Base-by-base conservation (phyloP, 2,797 vertebrate species). In the Cirrhinus mrigala region DNA sequence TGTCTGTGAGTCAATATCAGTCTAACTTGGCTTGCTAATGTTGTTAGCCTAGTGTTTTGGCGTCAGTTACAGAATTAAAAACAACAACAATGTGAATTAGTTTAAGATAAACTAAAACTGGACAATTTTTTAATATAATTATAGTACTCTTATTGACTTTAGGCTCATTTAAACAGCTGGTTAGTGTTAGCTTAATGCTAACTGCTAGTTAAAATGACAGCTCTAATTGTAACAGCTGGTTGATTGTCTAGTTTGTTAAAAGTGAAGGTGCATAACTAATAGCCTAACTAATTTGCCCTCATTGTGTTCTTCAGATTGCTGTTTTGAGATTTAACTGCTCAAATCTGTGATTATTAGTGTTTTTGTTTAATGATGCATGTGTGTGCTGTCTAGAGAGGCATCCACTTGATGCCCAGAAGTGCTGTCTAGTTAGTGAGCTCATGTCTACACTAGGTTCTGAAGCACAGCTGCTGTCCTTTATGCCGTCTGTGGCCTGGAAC, bases 181-280 rank as follows among this genome's bases (percentile, higher is more conserved):
- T 48, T 40, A 33, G 44, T 29, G 69, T 83, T 75, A 37, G 70
- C 56, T 1, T 6, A 29, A 22, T n/a, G 46, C 71, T 83, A 66
- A 37, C 46, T 48, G 81, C 54, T 52, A 64, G 58, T 7, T 74
- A 50, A 50, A 24, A 66, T 84, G 62, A 76, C 82, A 77, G 73
- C 48, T 56, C 46, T 40, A 48, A 40, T 4, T 69, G 56, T 27
- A 69, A 77, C 73, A 77, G 82, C 82, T 84, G 82, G 1, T 83
- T 73, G 3, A 58, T 40, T 22, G n/a, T 27, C 16, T 81, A 66
- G 62, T 66, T 27, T 6, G 12, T 54, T 7, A 27, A 12, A 1
- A 54, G 15, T 16, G 24, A 16, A 69, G 27, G 50, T 70, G 15
- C 16, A 46, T 58, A 27, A 44, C 33, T 71, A 27, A 9, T 24